Percentiles rank a stretch among this genome's conserved stretches.
Evolutionary conservation across 2,113 vertebrate species (phyloP).

Genomic region (Conger conger): DNA sequence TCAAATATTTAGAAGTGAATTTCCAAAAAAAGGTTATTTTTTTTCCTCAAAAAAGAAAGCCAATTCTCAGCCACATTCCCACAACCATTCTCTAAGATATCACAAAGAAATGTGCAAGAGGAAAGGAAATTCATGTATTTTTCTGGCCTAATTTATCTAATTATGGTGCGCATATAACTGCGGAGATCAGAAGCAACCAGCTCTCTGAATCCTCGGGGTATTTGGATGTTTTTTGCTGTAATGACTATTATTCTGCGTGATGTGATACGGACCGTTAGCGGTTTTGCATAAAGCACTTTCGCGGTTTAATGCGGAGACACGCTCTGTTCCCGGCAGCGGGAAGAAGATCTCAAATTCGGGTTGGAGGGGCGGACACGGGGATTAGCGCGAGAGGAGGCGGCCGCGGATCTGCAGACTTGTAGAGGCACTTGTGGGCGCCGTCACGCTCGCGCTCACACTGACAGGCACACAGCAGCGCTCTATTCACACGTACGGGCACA

Average conservation of each 20-base stretch:
- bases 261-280: background rate
- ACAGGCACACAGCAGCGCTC: background rate
- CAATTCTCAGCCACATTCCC: background rate
- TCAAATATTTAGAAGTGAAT: background rate
- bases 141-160: background rate
- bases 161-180: background rate
- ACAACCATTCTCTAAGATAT: background rate
- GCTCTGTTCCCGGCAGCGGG: conserved; percentile 48
- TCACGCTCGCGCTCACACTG: conserved; percentile 30
- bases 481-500: background rate
- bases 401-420: conserved; percentile 52
- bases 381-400: conserved; percentile 58
- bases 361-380: conserved; percentile 70
- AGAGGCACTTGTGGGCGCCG: conserved; percentile 52
- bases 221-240: background rate
- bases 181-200: background rate
- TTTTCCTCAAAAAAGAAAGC: background rate
- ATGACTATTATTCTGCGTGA: background rate
- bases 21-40: background rate
- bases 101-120: background rate
- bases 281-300: conserved; percentile 55
- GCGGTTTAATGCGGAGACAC: conserved; percentile 64
- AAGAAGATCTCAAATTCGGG: conserved; percentile 47
- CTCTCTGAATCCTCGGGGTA: background rate
- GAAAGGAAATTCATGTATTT: no score